These are phyloP conservation scores for Antigone vipio DNA, from an alignment of 2,113 vertebrate genomes.

Conservation along the genomic window DNA sequence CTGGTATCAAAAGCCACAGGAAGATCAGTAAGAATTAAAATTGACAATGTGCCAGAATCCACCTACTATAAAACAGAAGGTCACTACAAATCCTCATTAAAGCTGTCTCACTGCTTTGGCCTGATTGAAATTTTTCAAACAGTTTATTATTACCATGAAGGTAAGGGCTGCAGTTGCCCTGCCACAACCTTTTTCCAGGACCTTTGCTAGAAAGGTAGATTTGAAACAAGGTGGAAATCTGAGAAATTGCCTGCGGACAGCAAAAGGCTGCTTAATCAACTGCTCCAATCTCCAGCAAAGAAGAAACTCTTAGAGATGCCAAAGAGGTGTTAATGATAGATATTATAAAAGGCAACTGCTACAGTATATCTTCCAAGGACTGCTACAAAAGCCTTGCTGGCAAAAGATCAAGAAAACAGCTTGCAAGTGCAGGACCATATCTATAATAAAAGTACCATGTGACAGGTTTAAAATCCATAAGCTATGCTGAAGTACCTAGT, in stretches of 20 bases:
- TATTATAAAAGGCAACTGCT: slow-evolving; percentile 60
- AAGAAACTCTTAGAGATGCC: slow-evolving; percentile 55
- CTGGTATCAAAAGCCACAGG: slow-evolving; percentile 66
- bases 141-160: slow-evolving; percentile 63
- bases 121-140: slow-evolving; percentile 66
- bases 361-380: slow-evolving; percentile 52
- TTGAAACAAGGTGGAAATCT: slow-evolving; percentile 60
- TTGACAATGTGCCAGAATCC: slow-evolving; percentile 67
- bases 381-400: slow-evolving; percentile 60
- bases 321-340: slow-evolving; percentile 66
- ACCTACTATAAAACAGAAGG: slow-evolving; percentile 72
- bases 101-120: slow-evolving; percentile 59
- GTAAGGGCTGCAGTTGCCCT: slow-evolving; percentile 65
- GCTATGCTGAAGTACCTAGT: slow-evolving; percentile 38
- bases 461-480: slow-evolving; percentile 58
- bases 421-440: slow-evolving; percentile 41
- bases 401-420: slow-evolving; percentile 68
- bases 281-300: slow-evolving; percentile 56
- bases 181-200: slow-evolving; percentile 55
- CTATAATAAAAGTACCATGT: slow-evolving; percentile 52
- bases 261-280: slow-evolving; percentile 69
- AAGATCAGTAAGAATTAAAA: slow-evolving; percentile 74
- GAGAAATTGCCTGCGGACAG: slow-evolving; percentile 52
- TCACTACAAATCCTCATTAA: slow-evolving; percentile 76
- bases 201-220: slow-evolving; percentile 55